Percentiles rank a stretch among this genome's conserved stretches.
phyloP scores from a whole-genome alignment of 2,113 vertebrate species.

The Malurus elegans region DNA sequence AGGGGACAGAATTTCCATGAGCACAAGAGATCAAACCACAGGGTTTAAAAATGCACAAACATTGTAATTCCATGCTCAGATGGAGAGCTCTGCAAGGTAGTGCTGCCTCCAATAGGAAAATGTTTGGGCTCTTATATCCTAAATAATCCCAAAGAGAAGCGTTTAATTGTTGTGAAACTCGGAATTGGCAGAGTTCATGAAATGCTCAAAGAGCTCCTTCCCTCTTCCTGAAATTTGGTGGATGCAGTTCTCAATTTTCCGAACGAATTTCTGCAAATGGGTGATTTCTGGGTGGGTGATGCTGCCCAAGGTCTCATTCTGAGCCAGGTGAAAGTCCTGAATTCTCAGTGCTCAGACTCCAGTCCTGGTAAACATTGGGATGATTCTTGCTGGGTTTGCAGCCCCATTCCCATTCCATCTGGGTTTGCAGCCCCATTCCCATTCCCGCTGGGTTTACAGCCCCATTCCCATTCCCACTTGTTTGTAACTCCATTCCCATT shows the following conservation, averaged over 20 bases:
- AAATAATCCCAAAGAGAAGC: background rate
- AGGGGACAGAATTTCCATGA: background rate
- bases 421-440: background rate
- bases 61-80: background rate
- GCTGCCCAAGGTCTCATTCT: background rate
- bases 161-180: background rate
- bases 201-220: background rate
- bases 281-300: background rate
- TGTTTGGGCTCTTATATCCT: background rate
- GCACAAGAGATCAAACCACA: background rate
- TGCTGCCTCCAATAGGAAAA: background rate
- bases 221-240: background rate
- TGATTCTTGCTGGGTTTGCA: background rate
- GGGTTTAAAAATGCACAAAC: background rate
- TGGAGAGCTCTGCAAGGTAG: background rate
- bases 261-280: background rate
- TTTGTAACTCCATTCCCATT: background rate
- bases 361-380: background rate
- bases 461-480: background rate
- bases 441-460: background rate
- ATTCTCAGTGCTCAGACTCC: background rate
- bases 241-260: background rate
- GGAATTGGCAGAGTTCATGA: background rate
- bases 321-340: background rate
- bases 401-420: background rate